Evolutionary conservation across 1,140 invertebrate species (phyloP), one percentile per base, ranked within the genome.

Genomic region (Bombus affinis): DNA sequence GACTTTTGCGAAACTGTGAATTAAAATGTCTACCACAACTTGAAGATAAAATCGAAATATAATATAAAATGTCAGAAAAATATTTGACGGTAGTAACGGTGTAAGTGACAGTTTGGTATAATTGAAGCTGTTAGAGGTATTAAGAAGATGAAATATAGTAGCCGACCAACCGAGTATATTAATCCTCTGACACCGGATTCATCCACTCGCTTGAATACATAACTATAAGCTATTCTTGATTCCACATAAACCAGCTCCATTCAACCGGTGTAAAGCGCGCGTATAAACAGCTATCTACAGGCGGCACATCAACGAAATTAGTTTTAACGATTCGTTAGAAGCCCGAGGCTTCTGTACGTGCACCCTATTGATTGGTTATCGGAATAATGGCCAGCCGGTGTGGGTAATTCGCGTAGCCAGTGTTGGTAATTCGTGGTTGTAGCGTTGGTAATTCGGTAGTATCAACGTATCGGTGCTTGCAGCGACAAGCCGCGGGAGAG

Each of bases 311-410:
- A 81, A 35, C 74, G 68, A 90, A 89, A 86, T 89, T 86, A 86
- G 72, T 89, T 86, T 87, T 88, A 78, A 86, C 78, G 86, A 85
- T 89, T 90, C 76, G 82, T 89, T 85, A 82, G 74, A 81, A 68
- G 35, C 35, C 74, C 62, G 70, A 42, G 53, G 42, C 59, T 28
- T 35, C 18, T 25, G 72, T 62, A 32, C 71, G 53, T 66, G 73
- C 53, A 37, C 80, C 57, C 32, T 85, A 86, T 90, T 80, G 84
- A 90, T 88, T 86, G 84, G 86, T 88, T 86, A 86, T 88, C 77
- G 78, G 76, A 68, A 84, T 88, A 88, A 89, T 88, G 73, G 86
- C 37, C 65, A 57, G n/a, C 9, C 77, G 62, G 84, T 73, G 83
- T 35, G 53, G 76, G 39, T 88, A 88, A 90, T 88, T 89, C 85